Base-by-base conservation (phyloP, 2,797 vertebrate species). In the Amblyraja radiata region DNA sequence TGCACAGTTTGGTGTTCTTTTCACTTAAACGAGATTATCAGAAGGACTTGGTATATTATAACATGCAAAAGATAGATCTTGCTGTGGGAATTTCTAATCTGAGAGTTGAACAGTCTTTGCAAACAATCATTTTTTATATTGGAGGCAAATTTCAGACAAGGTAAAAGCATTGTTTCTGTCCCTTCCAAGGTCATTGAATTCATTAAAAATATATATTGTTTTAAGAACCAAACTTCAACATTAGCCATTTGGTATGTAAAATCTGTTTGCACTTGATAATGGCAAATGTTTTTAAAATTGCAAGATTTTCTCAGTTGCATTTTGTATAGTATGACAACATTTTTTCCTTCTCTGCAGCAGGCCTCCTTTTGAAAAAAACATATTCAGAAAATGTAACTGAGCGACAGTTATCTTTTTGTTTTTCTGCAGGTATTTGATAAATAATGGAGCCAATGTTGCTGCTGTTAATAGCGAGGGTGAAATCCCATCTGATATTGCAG, bases 391-490 rank as follows among this genome's bases (percentile, higher is more conserved):
- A 68, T 71, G 61, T 39, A 54, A 74, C 54, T 81, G 32, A 84
- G 25, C 54, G 78, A 78, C 5, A 88, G 61, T 46, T 81, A 61
- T 36, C 39, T 54, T 92, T 80, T 58, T 88, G 61, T 68, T 28
- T 88, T 92, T 92, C 23, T 58, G 28, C 86, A 97, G 97, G 94
- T 97, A 95, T 94, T 95, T 97, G 94, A 94, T 97, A 74, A 95
- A 94, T 93, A 96, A 96, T 0, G 97, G 97, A 93, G 96, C 96
- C 94, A 96, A 95, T 0, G 96, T 97, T 94, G 95, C 96, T 46
- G 95, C 96, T 1, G 97, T 97, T 93, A 97, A 97, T 93, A 97
- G 95, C 0, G 97, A 97, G 94, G 96, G 97, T 0, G 97, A 97
- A 93, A 96, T 96, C 32, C 96, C 96, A 0, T 96, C 96, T 6